These are phyloP conservation scores for Odocoileus hemionus DNA, from an alignment of 2,113 vertebrate genomes.

Conservation along the genomic window DNA sequence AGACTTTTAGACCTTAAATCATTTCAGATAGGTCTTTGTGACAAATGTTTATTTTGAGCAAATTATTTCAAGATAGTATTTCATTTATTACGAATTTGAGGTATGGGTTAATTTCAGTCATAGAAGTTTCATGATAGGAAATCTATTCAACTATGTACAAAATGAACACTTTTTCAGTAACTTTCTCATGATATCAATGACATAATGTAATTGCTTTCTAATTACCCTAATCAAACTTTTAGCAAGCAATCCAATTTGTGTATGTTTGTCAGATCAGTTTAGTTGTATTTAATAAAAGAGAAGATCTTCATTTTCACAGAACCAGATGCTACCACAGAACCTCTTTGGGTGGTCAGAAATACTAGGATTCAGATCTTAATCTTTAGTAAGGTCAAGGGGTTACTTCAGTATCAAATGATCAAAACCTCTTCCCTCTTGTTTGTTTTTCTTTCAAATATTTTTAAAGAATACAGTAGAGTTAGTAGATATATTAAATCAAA, in stretches of 20 bases:
- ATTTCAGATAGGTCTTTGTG: background rate
- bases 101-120: background rate
- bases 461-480: background rate
- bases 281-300: conserved; percentile 29
- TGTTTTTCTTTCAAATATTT: background rate
- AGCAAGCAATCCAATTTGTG: background rate
- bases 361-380: background rate
- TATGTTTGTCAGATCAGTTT: background rate
- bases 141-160: background rate
- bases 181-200: background rate
- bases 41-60: background rate
- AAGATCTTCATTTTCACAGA: background rate
- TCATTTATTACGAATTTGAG: background rate
- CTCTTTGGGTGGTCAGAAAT: background rate
- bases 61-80: conserved; percentile 22
- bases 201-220: background rate
- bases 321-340: background rate
- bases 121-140: background rate
- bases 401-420: background rate
- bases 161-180: background rate
- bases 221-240: conserved; percentile 7
- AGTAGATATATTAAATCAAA: background rate
- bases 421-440: background rate
- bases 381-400: background rate
- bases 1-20: background rate